Evolutionary conservation across 92 coral and sea anemone species (phyloP), one percentile per base, ranked within the genome.

Genomic region (Anthopleura xanthogrammica): DNA sequence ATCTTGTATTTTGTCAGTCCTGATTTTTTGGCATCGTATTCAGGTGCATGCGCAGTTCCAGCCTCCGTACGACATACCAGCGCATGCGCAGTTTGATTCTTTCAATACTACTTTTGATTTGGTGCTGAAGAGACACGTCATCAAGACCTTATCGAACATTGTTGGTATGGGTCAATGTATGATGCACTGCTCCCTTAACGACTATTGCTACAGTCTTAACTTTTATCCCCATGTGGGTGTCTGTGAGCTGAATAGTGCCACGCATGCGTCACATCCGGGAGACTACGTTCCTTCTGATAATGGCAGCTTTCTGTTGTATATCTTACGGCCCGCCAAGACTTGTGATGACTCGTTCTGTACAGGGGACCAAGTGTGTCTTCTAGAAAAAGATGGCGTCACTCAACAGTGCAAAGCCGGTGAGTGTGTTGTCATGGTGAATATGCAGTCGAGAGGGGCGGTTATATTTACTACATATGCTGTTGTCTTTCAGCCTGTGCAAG

Each of bases 131-230:
- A 29, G 7, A 24, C 74, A 68, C 43, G 46, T 68, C 3, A 68
- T 36, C 74, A 68, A 68, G 42, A 68, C 74, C 40, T 36, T 68
- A 9, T 36, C 74, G 1, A 68, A 36, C 74, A 4, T 68, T 1
- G 74, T 12, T 68, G 74, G 74, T 68, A 29, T 68, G 9, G 74
- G 74, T n/a, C 74, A 29, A 68, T 68, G 74, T 29, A 68, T 68
- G 24, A 68, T 68, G 74, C 40, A 68, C 43, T 68, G 74, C 36
- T 68, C 74, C 40, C 16, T 68, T 68, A 2, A 24, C 41, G 74
- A 68, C 41, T 13, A 9, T 68, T 68, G 74, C 42, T 68, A 68
- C 19, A 68, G 74, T 68, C 74, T 68, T 36, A 68, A 68, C 74
- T 68, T 23, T 68, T 68, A 24, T 29, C 74, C 74, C 16, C 10